Conservation (phyloP, 2,888 invertebrate species). For the Drosophila anomalipes region DNA sequence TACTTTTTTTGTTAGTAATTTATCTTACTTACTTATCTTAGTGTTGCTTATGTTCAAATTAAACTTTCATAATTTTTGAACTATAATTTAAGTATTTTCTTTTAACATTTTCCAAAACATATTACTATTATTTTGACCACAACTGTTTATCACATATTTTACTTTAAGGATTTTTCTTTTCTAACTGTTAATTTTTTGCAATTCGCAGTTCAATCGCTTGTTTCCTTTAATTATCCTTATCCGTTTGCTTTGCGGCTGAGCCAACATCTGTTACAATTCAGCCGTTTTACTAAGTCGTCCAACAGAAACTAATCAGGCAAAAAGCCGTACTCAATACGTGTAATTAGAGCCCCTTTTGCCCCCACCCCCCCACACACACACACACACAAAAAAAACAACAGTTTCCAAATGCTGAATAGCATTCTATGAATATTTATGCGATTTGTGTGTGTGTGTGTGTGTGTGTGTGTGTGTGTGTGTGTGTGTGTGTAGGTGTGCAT, state of each 20-base stretch:
- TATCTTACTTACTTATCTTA: background rate
- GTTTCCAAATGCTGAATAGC: background rate
- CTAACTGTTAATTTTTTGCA: constrained; percentile 9
- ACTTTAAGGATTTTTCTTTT: background rate
- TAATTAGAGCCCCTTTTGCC: constrained; percentile 54
- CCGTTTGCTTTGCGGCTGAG: constrained; percentile 41
- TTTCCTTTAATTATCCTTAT: constrained; percentile 55
- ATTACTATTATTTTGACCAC: background rate
- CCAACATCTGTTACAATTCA: constrained; percentile 64
- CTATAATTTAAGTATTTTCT: background rate
- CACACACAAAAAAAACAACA: too few relatives aligned
- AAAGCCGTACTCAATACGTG: constrained; percentile 42
- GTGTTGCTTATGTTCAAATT: background rate
- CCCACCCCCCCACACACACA: too few relatives aligned
- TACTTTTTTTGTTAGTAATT: too few relatives aligned
- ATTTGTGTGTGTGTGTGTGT: background rate
- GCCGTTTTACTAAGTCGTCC: constrained; percentile 10
- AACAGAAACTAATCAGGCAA: constrained; percentile 37
- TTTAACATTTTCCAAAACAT: background rate
- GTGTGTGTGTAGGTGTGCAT: background rate
- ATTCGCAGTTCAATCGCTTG: constrained; percentile 23
- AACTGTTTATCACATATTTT: background rate
- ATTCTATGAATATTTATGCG: constrained; percentile 8
- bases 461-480: too few relatives aligned
- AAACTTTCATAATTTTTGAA: background rate